These are phyloP conservation scores for Eumacrocentrus americanus DNA, from an alignment of 2,888 invertebrate species.

Conservation along the genomic window DNA sequence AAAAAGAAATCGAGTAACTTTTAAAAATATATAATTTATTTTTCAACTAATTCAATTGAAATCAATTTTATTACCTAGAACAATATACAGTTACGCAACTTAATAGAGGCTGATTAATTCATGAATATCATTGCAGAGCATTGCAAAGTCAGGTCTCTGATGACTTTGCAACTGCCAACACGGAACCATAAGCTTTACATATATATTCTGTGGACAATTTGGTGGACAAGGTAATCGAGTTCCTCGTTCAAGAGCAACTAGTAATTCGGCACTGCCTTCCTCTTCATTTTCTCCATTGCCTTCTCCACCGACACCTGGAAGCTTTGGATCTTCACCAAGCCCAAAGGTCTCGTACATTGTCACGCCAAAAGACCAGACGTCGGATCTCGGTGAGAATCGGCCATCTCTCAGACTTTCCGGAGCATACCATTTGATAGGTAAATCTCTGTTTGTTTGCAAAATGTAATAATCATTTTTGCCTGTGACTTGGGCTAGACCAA, in stretches of 20 bases:
- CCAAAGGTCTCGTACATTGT: slow-evolving; percentile 90
- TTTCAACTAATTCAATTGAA: too few relatives aligned
- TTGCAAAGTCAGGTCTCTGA: slow-evolving; percentile 80
- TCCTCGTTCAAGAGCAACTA: slow-evolving; percentile 68
- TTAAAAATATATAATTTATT: too few relatives aligned
- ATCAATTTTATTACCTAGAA: neutral
- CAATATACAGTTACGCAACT: slow-evolving; percentile 4
- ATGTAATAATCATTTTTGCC: slow-evolving; percentile 79
- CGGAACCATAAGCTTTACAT: slow-evolving; percentile 79
- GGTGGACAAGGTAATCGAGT: slow-evolving; percentile 74
- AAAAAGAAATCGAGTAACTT: too few relatives aligned
- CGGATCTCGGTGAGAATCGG: slow-evolving; percentile 84
- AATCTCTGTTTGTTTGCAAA: slow-evolving; percentile 75
- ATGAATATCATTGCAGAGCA: slow-evolving; percentile 63
- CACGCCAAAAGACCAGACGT: slow-evolving; percentile 94
- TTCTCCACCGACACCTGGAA: slow-evolving; percentile 62
- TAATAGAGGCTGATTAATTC: slow-evolving; percentile 56
- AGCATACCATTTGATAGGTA: slow-evolving; percentile 93
- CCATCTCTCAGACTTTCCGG: slow-evolving; percentile 82
- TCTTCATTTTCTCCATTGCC: slow-evolving; percentile 47
- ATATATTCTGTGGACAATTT: slow-evolving; percentile 77
- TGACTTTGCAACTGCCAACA: slow-evolving; percentile 90
- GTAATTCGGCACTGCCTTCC: slow-evolving; percentile 61
- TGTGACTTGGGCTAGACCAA: slow-evolving; percentile 85
- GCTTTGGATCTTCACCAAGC: slow-evolving; percentile 73